Evolutionary conservation across 37 sponge, comb jelly and placozoan genomes (phyloP).

Genomic region (Geodia barretti): DNA sequence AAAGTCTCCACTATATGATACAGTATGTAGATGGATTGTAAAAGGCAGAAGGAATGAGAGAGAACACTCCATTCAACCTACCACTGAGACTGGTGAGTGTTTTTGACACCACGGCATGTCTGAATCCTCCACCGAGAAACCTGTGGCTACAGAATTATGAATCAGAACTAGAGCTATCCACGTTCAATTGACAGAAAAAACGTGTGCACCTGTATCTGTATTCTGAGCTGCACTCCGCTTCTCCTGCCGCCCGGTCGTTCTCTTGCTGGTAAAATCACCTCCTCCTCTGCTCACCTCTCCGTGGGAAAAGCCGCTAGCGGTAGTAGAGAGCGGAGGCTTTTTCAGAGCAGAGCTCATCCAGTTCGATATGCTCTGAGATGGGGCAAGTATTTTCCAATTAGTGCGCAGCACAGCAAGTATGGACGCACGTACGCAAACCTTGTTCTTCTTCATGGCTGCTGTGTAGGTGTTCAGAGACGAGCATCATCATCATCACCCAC

Average conservation of each 20-base stretch:
- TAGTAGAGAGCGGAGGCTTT: not conserved
- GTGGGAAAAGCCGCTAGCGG: not conserved
- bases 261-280: not conserved
- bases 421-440: too few species aligned
- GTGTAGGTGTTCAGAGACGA: too few species aligned
- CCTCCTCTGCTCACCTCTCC: not conserved
- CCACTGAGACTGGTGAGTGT: not conserved
- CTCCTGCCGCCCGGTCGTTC: not conserved
- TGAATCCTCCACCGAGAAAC: not conserved
- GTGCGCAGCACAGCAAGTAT: too few species aligned
- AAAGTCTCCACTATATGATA: too few species aligned
- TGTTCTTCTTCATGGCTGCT: too few species aligned
- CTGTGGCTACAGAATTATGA: too few species aligned
- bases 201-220: not conserved
- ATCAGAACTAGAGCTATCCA: too few species aligned
- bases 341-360: slow-evolving; percentile 30
- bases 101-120: not conserved
- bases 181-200: not conserved
- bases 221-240: not conserved
- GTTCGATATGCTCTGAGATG: slow-evolving; percentile 22
- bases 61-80: not conserved
- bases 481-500: too few species aligned
- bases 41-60: not conserved
- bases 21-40: too few species aligned
- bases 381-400: too few species aligned